Evolutionary conservation across 2,888 invertebrate species (phyloP).

Genomic region (Agriotes lineatus): DNA sequence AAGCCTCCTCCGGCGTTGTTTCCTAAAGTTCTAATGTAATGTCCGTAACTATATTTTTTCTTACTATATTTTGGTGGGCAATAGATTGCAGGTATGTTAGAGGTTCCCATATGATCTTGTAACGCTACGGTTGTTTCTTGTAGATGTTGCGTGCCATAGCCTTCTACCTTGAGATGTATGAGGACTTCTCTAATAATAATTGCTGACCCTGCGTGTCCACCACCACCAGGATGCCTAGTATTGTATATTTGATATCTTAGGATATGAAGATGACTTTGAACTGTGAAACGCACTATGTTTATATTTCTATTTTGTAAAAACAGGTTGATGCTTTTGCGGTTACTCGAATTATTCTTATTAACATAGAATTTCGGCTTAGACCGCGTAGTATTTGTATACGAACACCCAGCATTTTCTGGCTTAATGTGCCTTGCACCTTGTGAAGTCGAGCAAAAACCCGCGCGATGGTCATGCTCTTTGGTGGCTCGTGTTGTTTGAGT

Average conservation of each 20-base stretch:
- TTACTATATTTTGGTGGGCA: constrained; percentile 10
- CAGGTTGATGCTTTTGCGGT: no score
- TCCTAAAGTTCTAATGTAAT: constrained; percentile 3
- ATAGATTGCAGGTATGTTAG: constrained; percentile 1
- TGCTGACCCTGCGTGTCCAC: background rate
- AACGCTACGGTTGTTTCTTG: constrained; percentile 7
- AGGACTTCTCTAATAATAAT: constrained; percentile 5
- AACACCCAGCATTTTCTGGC: no score
- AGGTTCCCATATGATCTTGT: constrained; percentile 4
- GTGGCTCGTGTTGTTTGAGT: no score
- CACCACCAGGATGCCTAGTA: constrained; percentile 2
- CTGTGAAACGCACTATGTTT: no score
- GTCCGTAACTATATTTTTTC: background rate
- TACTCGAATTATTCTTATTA: no score
- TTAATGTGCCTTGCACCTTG: no score
- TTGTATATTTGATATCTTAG: background rate
- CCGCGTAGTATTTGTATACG: no score
- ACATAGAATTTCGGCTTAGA: no score
- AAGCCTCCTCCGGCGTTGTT: constrained; percentile 2
- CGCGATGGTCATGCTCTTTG: no score
- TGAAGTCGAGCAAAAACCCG: no score
- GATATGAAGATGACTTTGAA: background rate
- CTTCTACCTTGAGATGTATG: background rate
- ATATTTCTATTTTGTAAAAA: no score
- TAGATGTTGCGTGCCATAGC: background rate